Evolutionary conservation across 2,797 vertebrate genomes (phyloP), one percentile per base, ranked within the genome.

Genomic region (Discoglossus pictus): DNA sequence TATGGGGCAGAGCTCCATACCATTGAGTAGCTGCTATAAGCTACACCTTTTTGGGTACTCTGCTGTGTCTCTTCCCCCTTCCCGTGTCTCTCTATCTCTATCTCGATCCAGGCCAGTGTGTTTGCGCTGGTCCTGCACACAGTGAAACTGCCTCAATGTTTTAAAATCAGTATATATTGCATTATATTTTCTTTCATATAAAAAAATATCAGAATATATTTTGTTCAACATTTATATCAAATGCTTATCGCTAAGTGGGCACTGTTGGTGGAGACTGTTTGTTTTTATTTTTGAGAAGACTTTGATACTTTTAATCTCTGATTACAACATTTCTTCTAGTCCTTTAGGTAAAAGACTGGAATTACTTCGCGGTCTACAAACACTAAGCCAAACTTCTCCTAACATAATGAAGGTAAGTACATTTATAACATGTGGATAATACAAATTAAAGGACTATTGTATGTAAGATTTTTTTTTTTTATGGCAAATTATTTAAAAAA

Each of bases 391-490:
- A 68, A 77, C 62, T 43, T 36, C 42, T 1, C 0, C 43, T 51
- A 78, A 82, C 0, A 1, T 58, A n/a, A 75, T 81, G 78, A 90
- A 91, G 88, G 90, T 91, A 84, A 72, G 34, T 2, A 4, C 56
- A 2, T 12, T 52, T 9, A 4, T n/a, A 4, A 18, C 16, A 12
- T 39, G 23, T 8, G 21, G 7, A 7, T 2, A 3, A 6, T 7
- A 8, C 8, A 8, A 12, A n/a, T 12, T 0, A 0, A 44, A 44
- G 1, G 1, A 8, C 15, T 21, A 51, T 68, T n/a, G 34, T 53
- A 10, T 36, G 3, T n/a, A n/a, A n/a, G n/a, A n/a, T n/a, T n/a
- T n/a, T n/a, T n/a, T n/a, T n/a, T n/a, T n/a, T n/a, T n/a, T n/a
- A n/a, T n/a, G n/a, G n/a, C n/a, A n/a, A n/a, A n/a, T n/a, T n/a